Conservation (phyloP, 2,113 vertebrate genomes). For the Ictidomys tridecemlineatus region DNA sequence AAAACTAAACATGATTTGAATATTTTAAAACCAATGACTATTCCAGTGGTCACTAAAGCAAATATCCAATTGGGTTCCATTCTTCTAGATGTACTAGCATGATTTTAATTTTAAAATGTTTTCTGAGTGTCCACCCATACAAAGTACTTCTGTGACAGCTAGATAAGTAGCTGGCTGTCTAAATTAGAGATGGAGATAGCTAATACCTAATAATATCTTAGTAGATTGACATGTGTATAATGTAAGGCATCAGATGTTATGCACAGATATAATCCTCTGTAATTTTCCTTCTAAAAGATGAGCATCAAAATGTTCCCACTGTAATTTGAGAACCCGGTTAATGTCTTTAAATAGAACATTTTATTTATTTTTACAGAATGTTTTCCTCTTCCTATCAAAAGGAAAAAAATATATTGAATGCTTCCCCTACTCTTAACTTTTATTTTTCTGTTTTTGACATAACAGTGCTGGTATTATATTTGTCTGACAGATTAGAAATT, state of each 20-base stretch:
- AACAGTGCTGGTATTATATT: not conserved
- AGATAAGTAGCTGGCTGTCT: not conserved
- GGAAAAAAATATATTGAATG: not conserved
- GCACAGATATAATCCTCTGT: not conserved
- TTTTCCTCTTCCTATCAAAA: not conserved
- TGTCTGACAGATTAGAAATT: not conserved
- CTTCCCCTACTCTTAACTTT: too few relatives aligned
- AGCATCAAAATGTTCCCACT: not conserved
- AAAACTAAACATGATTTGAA: constrained; percentile 14
- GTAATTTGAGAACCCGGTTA: not conserved
- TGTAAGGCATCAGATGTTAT: not conserved
- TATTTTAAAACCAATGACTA: not conserved
- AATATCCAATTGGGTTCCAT: not conserved
- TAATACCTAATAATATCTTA: not conserved
- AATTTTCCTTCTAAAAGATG: not conserved
- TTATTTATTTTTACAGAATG: not conserved
- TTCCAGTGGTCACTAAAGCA: not conserved
- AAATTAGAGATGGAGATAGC: not conserved
- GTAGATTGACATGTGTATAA: too few relatives aligned
- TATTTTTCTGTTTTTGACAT: not conserved
- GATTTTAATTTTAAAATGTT: not conserved
- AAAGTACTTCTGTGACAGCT: not conserved
- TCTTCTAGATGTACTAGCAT: not conserved
- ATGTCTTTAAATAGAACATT: not conserved
- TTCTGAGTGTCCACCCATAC: not conserved